A percentile compares a stretch with the other conserved stretches of the same genome.
phyloP scores from a whole-genome alignment of 2,113 vertebrate genomes.

The Sigmodon hispidus region DNA sequence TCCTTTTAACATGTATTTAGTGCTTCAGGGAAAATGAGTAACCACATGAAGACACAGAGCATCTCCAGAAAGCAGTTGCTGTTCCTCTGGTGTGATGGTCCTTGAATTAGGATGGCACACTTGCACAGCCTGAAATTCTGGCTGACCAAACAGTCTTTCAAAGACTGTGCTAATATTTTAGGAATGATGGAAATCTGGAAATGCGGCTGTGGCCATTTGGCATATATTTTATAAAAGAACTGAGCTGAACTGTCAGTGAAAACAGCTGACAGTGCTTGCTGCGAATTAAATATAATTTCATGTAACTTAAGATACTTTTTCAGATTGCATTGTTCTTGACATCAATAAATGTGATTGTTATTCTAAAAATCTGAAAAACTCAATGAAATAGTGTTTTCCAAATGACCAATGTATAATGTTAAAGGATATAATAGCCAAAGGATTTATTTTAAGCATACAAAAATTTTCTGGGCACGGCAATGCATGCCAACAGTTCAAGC shows the following conservation, averaged over 20 bases:
- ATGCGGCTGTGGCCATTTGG: neutral
- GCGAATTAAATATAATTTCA: conserved; percentile 4
- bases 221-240: conserved; percentile 7
- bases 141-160: neutral
- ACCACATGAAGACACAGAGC: neutral
- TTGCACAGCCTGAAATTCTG: neutral
- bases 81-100: neutral
- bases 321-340: neutral
- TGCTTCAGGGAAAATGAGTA: neutral
- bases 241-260: neutral
- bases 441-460: neutral
- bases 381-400: neutral
- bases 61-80: neutral
- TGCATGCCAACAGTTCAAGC: neutral
- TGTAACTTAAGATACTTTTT: neutral
- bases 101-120: neutral
- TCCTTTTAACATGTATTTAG: neutral
- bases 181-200: neutral
- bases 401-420: neutral
- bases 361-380: neutral
- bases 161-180: neutral
- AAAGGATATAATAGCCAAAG: neutral
- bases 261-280: neutral
- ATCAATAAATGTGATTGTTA: neutral
- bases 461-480: neutral